Evolutionary conservation across 2,797 vertebrate species (phyloP).

Genomic region (Mormyrops boulengeri): DNA sequence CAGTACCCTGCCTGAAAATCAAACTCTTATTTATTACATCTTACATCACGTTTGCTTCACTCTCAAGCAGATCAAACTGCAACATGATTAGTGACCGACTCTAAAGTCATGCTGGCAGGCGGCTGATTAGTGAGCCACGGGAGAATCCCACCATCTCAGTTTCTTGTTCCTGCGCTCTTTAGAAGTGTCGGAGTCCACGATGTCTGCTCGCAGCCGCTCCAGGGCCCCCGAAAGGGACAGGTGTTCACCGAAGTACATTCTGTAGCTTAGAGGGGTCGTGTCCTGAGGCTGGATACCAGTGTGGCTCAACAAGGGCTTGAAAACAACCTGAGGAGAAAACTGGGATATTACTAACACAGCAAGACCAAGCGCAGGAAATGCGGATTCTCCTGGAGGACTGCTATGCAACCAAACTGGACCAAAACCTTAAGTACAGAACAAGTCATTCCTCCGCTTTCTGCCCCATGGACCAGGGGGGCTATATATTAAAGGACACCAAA

Average conservation of each 20-base stretch:
- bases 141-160: conserved; percentile 69
- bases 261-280: conserved; percentile 83
- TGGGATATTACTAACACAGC: neutral
- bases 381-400: neutral
- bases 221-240: conserved; percentile 94
- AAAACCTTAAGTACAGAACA: neutral
- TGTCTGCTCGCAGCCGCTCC: conserved; percentile 92
- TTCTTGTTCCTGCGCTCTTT: conserved; percentile 89
- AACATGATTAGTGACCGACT: neutral
- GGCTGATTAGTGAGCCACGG: neutral
- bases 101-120: neutral
- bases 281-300: conserved; percentile 93
- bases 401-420: neutral
- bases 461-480: neutral
- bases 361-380: neutral
- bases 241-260: conserved; percentile 96
- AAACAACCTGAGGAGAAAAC: conserved; percentile 75
- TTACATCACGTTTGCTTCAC: neutral
- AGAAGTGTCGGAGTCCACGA: conserved; percentile 95
- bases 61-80: neutral
- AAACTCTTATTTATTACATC: neutral
- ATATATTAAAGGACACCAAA: neutral
- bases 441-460: neutral
- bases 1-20: conserved; percentile 75
- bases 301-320: conserved; percentile 88